Base-by-base conservation (phyloP, 2,888 invertebrate species). In the Hyles lineata region DNA sequence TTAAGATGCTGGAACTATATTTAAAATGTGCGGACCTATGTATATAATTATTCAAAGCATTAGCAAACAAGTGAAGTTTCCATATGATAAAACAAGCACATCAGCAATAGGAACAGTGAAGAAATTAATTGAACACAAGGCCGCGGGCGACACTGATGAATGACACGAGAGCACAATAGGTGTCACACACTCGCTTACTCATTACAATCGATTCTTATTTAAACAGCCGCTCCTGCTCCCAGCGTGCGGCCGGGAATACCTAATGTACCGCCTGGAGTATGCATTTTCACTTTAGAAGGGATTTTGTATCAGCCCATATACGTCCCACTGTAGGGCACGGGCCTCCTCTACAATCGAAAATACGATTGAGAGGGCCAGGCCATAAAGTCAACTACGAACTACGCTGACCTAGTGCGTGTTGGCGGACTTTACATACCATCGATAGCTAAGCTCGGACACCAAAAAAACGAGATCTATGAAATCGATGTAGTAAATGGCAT, bases 131-230 rank as follows among this genome's bases (percentile, higher is more conserved):
- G 60, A 60, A 25, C 35, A 63, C 35, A 35, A 63, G 19, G 32
- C 25, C 11, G 61, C 43, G 62, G n/a, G 29, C 32, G 21, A 35
- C 63, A 32, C 83, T 90, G 88, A 90, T 85, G 86, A 88, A 90
- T 87, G 85, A 82, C 81, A 79, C 77, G 78, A 78, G 82, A 83
- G 84, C 83, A 91, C 87, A 92, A 91, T 89, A 88, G 84, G 87
- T 85, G 90, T 88, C 90, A 90, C 90, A 89, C 88, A 88, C 85
- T 90, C 83, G 85, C 85, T 85, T 89, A 88, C 90, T 91, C 90
- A 90, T 92, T 91, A 90, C 89, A 89, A 89, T 90, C 86, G 87
- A 85, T 87, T 87, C 78, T 85, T 89, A 90, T 91, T 89, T 89
- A 92, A 60, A 60, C 60, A 89, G 84, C 84, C 79, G 79, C 82